Evolutionary conservation across 2,888 invertebrate genomes (phyloP), one percentile per base, ranked within the genome.

Genomic region (Hyposoter dolosus): DNA sequence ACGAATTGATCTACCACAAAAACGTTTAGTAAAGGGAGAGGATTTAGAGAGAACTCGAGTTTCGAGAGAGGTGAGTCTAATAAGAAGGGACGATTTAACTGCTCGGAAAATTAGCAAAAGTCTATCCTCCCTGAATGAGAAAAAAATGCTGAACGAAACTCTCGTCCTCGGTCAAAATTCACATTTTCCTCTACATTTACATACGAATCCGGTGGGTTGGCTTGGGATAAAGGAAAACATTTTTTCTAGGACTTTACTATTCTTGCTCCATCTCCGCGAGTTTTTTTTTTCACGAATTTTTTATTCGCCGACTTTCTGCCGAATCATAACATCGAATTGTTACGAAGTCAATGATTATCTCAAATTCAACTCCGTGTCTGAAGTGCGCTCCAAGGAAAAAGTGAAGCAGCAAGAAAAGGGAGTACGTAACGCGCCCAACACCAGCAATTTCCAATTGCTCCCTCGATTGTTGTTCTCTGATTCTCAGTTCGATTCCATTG

Each of bases 21-120:
- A 80, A 63, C 84, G 80, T 80, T 84, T 76, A 75, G 79, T 78
- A 50, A 43, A n/a, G 10, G 17, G 32, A 23, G 56, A 56, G 56
- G 43, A 56, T 63, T 75, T 72, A 65, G 72, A 72, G 80, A 72
- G 65, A 65, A 83, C 43, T 28, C 68, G 50, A 60, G 3, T 43
- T 32, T 35, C 53, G 40, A 28, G 4, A 23, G 81, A 69, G 75
- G 74, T 75, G 66, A 88, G 85, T 82, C 84, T 86, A 88, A 88
- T 88, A 86, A 86, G 82, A 80, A 84, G 65, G 72, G 86, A 87
- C 88, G 84, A 86, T 85, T 86, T 86, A 89, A 89, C 86, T 88
- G 87, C 85, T 80, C 77, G 88, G 87, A 88, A 89, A 89, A 89
- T 89, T 88, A 88, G 89, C 82, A 85, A 88, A 88, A 88, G 82